Percentiles rank a stretch among this genome's conserved stretches.
These are phyloP conservation scores for Lamprotornis superbus DNA, from an alignment of 2,113 vertebrate genomes.

Conservation along the genomic window DNA sequence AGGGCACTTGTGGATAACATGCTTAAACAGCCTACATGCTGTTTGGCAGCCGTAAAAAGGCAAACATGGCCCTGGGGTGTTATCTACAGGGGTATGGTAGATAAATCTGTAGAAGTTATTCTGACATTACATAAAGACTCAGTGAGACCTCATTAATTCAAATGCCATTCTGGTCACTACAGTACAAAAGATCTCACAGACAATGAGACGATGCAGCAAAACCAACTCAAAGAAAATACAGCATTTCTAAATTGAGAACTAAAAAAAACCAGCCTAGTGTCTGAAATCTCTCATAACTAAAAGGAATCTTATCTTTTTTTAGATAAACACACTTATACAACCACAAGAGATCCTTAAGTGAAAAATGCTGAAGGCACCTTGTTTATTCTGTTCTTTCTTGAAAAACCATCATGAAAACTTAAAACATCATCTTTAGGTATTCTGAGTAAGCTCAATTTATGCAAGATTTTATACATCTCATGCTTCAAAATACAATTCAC, in stretches of 20 bases:
- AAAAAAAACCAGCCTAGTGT: neutral
- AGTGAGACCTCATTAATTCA: conserved; percentile 69
- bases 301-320: neutral
- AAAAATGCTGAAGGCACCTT: neutral
- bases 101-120: conserved; percentile 62
- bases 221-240: neutral
- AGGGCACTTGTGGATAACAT: conserved; percentile 61
- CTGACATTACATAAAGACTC: conserved; percentile 66
- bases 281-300: neutral
- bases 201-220: conserved; percentile 45
- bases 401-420: neutral
- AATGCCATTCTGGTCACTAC: conserved; percentile 59
- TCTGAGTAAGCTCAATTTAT: neutral
- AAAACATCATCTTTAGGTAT: neutral
- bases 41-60: conserved; percentile 66
- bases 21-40: conserved; percentile 58
- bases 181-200: conserved; percentile 39
- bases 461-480: neutral
- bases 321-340: neutral
- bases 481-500: neutral
- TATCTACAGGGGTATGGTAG: conserved; percentile 56
- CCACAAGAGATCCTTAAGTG: neutral
- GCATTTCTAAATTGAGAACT: neutral
- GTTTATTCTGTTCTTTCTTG: neutral
- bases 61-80: conserved; percentile 63